A percentile compares a stretch with the other conserved stretches of the same genome.
phyloP scores from a whole-genome alignment of 2,797 vertebrate species.

The Crypturellus tataupa region DNA sequence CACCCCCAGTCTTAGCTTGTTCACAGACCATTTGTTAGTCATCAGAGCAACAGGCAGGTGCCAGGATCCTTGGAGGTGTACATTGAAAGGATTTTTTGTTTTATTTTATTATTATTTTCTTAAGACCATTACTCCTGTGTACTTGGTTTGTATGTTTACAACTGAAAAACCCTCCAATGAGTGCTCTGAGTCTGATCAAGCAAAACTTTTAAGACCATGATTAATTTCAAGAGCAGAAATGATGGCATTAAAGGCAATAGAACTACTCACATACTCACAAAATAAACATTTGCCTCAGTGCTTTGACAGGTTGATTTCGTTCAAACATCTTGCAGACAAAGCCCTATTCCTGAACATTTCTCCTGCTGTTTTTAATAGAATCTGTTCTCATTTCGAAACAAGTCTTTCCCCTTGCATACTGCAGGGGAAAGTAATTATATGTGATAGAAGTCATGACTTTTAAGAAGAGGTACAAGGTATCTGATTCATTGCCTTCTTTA shows the following conservation, averaged over 20 bases:
- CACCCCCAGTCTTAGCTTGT: neutral
- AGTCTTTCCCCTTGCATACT: slow-evolving; percentile 20
- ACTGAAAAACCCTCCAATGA: neutral
- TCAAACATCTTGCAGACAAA: slow-evolving; percentile 11
- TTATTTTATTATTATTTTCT: neutral
- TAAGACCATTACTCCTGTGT: neutral
- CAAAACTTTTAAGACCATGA: neutral
- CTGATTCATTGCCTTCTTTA: slow-evolving; percentile 61
- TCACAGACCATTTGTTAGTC: neutral
- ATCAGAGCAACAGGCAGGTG: neutral
- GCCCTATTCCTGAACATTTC: slow-evolving; percentile 2
- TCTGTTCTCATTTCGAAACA: slow-evolving; percentile 36
- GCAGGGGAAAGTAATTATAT: slow-evolving; percentile 59
- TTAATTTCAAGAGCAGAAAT: neutral
- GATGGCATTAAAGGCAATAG: neutral
- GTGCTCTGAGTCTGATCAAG: neutral
- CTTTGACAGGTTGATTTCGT: neutral
- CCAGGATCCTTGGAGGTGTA: neutral
- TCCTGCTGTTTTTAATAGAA: slow-evolving; percentile 53
- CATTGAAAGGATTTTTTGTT: neutral
- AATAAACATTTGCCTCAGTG: neutral
- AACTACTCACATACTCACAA: neutral
- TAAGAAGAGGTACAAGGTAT: slow-evolving; percentile 48
- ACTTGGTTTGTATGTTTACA: neutral
- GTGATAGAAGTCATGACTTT: slow-evolving; percentile 68